Evolutionary conservation across 2,888 invertebrate species (phyloP).

Genomic region (Amphipyra berbera): DNA sequence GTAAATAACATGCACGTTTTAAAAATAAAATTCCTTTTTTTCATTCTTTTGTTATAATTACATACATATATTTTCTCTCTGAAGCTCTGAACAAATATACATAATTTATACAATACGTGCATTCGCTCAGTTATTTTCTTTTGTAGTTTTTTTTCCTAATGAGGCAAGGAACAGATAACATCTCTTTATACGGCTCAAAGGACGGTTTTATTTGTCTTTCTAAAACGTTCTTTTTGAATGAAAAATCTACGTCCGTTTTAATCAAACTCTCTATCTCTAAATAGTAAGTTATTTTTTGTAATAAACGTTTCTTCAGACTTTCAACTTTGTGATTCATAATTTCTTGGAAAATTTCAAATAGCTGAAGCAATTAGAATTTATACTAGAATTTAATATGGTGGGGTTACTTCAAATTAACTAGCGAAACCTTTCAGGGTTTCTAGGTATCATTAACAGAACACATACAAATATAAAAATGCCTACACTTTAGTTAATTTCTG

Average conservation of each 20-base stretch:
- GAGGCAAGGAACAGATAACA: conserved; percentile 44
- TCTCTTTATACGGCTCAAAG: conserved; percentile 40
- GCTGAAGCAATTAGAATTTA: no score
- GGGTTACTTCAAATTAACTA: no score
- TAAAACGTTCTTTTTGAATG: conserved; percentile 20
- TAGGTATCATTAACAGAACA: no score
- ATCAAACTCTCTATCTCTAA: conserved; percentile 21
- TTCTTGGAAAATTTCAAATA: no score
- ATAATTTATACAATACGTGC: conserved; percentile 43
- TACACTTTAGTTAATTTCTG: no score
- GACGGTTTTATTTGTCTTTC: conserved; percentile 35
- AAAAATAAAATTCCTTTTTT: conserved; percentile 3
- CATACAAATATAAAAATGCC: no score
- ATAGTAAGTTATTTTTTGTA: conserved; percentile 12
- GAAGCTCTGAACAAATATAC: conserved; percentile 26
- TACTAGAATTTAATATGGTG: no score
- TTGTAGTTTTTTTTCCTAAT: conserved; percentile 52
- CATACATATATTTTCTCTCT: conserved; percentile 8
- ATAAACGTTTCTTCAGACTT: background rate
- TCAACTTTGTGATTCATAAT: background rate
- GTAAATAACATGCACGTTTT: background rate
- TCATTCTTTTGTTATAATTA: conserved; percentile 13
- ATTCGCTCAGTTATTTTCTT: conserved; percentile 42
- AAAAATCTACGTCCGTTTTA: conserved; percentile 12
- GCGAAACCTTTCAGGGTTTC: no score